These are phyloP conservation scores for Macrotis lagotis DNA, from an alignment of 2,113 vertebrate genomes.

Conservation along the genomic window DNA sequence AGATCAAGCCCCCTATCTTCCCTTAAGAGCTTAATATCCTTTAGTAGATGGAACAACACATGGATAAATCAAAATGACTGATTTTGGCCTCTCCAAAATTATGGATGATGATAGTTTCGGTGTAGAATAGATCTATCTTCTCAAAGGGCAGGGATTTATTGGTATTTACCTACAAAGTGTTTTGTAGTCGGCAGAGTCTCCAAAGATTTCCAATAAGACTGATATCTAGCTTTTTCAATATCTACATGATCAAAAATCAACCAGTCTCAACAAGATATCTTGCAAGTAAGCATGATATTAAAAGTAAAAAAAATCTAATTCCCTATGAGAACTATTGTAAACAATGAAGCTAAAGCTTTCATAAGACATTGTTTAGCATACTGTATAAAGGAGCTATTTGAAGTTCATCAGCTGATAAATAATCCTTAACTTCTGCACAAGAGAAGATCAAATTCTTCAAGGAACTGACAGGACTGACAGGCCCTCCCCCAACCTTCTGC, in stretches of 20 bases:
- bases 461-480: constrained; percentile 93
- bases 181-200: constrained; percentile 98
- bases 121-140: no score
- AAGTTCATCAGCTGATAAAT: constrained; percentile 96
- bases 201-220: constrained; percentile 99
- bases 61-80: no score
- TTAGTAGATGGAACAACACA: no score
- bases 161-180: no score
- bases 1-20: no score
- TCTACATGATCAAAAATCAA: constrained; percentile 99
- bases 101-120: no score
- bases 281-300: constrained; percentile 99
- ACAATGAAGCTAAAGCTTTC: constrained; percentile 96
- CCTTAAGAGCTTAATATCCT: no score
- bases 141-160: no score
- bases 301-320: constrained; percentile 99
- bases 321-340: constrained; percentile 97
- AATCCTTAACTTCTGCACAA: constrained; percentile 98
- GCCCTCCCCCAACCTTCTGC: constrained; percentile 90
- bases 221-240: constrained; percentile 99
- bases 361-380: constrained; percentile 80
- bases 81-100: no score
- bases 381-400: constrained; percentile 97
- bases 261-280: constrained; percentile 99
- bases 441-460: constrained; percentile 98